These are phyloP conservation scores for Myotis daubentonii DNA, from an alignment of 2,797 vertebrate genomes.

Conservation along the genomic window DNA sequence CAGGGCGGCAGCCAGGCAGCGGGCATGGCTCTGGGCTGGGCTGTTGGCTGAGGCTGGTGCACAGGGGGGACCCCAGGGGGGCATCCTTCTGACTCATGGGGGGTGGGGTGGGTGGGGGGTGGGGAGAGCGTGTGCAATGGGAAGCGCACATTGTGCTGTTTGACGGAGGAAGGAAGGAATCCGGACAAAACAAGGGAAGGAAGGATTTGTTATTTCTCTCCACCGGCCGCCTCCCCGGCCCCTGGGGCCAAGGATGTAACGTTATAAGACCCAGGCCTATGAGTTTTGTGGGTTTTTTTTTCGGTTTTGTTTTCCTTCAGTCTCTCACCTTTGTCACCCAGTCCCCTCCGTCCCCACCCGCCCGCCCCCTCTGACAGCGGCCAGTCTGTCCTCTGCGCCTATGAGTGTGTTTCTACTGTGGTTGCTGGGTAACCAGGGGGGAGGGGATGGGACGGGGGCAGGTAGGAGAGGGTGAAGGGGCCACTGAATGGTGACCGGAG, in stretches of 20 bases:
- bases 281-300: not conserved
- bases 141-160: slow-evolving; percentile 81
- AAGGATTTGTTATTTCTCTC: slow-evolving; percentile 76
- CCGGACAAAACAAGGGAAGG: slow-evolving; percentile 84
- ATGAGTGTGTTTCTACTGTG: not conserved
- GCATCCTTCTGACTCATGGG: slow-evolving; percentile 61
- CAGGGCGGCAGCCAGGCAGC: not conserved
- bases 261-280: slow-evolving; percentile 46
- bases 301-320: not conserved
- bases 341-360: not conserved
- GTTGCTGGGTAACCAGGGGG: not conserved
- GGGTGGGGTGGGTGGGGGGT: no score
- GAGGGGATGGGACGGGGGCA: not conserved
- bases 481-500: not conserved
- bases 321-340: not conserved
- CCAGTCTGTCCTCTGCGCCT: not conserved
- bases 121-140: slow-evolving; percentile 62
- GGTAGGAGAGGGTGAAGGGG: not conserved
- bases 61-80: slow-evolving; percentile 60
- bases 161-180: slow-evolving; percentile 85
- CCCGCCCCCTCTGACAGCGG: not conserved
- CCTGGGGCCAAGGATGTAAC: slow-evolving; percentile 71
- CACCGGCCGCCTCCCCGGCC: slow-evolving; percentile 68
- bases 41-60: slow-evolving; percentile 34
- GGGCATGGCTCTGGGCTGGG: slow-evolving; percentile 35